phyloP scores from a whole-genome alignment of 2,888 invertebrate species.

The Augochlorella aurata region DNA sequence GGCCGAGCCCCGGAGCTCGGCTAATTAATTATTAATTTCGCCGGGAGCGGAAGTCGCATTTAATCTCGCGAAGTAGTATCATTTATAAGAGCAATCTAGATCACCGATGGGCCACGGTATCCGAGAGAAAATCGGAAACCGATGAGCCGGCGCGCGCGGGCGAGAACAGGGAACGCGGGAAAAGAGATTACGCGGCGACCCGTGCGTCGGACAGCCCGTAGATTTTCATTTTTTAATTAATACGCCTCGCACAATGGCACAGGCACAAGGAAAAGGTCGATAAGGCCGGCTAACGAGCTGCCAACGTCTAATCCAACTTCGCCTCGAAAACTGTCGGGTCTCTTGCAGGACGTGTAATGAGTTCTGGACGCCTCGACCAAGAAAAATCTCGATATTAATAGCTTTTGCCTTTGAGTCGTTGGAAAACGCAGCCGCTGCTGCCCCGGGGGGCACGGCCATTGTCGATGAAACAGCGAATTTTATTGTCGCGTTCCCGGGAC shows the following conservation, averaged over 20 bases:
- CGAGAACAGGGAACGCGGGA: conserved; percentile 21
- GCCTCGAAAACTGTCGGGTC: conserved; percentile 66
- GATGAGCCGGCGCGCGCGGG: conserved; percentile 50
- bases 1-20: neutral
- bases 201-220: conserved; percentile 51
- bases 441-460: conserved; percentile 9
- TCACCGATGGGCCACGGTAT: conserved; percentile 22
- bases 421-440: conserved; percentile 16
- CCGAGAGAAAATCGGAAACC: conserved; percentile 68
- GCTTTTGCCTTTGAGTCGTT: conserved; percentile 56
- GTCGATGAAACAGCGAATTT: conserved; percentile 13
- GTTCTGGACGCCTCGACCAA: conserved; percentile 58
- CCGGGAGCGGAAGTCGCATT: neutral
- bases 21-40: conserved; percentile 23
- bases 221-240: conserved; percentile 69
- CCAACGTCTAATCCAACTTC: conserved; percentile 68
- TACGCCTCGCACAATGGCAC: conserved; percentile 54
- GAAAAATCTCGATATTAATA: conserved; percentile 65
- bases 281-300: conserved; percentile 66
- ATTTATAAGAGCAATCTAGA: conserved; percentile 25
- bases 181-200: conserved; percentile 46
- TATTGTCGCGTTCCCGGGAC: neutral
- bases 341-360: conserved; percentile 69
- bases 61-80: neutral
- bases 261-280: conserved; percentile 49